Conservation (phyloP, 2,888 invertebrate genomes). For the Aromia moschata region DNA sequence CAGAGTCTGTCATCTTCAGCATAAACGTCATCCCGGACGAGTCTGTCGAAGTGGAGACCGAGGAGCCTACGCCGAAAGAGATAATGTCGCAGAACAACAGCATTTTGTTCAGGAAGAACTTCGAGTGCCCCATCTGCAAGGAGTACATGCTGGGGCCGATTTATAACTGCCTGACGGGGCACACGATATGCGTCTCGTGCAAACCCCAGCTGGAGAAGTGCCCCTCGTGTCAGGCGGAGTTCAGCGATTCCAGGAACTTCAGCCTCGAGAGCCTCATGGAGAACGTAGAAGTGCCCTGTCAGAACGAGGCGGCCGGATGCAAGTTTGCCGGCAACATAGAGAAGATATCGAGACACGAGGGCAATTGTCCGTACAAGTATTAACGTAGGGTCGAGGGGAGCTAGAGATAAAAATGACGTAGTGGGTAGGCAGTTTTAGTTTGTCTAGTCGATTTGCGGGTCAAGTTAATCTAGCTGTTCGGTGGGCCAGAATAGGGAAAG, state of each 20-base stretch:
- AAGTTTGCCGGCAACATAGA: constrained; percentile 9
- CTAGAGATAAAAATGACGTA: no score
- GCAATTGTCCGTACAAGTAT: constrained; percentile 7
- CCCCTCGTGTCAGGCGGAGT: constrained; percentile 14
- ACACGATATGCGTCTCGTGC: constrained; percentile 20
- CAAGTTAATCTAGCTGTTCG: no score
- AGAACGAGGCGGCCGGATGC: constrained; percentile 13
- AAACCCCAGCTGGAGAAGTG: constrained; percentile 5
- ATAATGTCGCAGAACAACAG: not conserved
- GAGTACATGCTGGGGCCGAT: constrained; percentile 20
- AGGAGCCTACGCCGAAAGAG: constrained; percentile 1
- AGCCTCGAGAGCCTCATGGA: constrained; percentile 10
- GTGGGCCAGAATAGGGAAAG: no score
- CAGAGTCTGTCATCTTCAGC: not conserved
- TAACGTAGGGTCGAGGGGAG: no score
- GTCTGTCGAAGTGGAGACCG: not conserved
- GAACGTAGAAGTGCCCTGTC: constrained; percentile 8
- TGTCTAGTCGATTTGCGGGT: no score
- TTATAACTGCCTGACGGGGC: constrained; percentile 21
- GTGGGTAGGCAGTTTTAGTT: no score
- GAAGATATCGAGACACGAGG: constrained; percentile 8
- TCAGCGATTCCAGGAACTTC: constrained; percentile 12
- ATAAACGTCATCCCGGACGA: not conserved
- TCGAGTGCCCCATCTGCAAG: constrained; percentile 21
- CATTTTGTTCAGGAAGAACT: constrained; percentile 1